These are phyloP conservation scores for Xestia c-nigrum DNA, from an alignment of 2,888 invertebrate genomes.

Conservation along the genomic window DNA sequence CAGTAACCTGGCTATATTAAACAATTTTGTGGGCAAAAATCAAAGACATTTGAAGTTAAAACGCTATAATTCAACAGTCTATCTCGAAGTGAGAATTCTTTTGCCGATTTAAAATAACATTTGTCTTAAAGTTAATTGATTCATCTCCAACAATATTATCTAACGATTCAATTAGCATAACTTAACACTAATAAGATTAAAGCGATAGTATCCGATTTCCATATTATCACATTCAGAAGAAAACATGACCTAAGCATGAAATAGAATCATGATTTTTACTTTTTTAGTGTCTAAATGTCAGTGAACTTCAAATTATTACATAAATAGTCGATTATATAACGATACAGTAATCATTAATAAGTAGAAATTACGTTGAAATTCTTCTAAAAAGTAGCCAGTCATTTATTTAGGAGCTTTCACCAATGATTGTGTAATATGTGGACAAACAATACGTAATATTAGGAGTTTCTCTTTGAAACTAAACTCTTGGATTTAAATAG, in stretches of 20 bases:
- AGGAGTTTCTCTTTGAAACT: slow-evolving; percentile 72
- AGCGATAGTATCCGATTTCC: slow-evolving; percentile 20
- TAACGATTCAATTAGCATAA: slow-evolving; percentile 26
- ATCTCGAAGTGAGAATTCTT: neutral
- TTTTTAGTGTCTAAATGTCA: slow-evolving; percentile 36
- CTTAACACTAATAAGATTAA: slow-evolving; percentile 9
- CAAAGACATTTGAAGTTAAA: neutral
- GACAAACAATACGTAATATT: slow-evolving; percentile 72
- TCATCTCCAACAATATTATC: slow-evolving; percentile 12
- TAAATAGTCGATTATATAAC: slow-evolving; percentile 63
- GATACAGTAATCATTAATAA: slow-evolving; percentile 67
- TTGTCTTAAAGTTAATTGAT: neutral
- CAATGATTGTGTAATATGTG: slow-evolving; percentile 72
- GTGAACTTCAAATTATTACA: slow-evolving; percentile 47
- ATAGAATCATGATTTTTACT: slow-evolving; percentile 15
- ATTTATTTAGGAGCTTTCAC: slow-evolving; percentile 77
- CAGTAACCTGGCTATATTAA: neutral
- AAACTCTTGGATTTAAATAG: slow-evolving; percentile 48
- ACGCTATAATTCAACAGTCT: neutral
- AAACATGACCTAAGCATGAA: slow-evolving; percentile 18
- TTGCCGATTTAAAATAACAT: neutral
- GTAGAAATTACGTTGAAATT: slow-evolving; percentile 70
- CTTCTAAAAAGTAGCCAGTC: slow-evolving; percentile 70
- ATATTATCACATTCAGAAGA: slow-evolving; percentile 9
- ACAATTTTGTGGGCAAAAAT: neutral